A percentile compares a stretch with the other conserved stretches of the same genome.
Conservation (phyloP, 2,797 vertebrate genomes). For the Hydrolagus colliei region DNA sequence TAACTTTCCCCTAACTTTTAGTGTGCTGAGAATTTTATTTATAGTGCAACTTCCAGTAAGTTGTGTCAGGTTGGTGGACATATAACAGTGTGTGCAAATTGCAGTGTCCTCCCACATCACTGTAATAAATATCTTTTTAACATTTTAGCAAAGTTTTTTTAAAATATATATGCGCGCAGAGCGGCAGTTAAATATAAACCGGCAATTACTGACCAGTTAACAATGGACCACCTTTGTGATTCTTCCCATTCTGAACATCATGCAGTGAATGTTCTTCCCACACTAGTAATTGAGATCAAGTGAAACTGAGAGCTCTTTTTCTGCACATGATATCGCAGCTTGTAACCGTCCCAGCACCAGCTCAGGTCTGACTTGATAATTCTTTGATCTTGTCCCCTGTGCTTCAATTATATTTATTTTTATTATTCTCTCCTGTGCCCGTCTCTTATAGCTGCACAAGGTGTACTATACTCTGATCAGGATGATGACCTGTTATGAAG, state of each 20-base stretch:
- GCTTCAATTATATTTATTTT: no score
- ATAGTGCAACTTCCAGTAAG: conserved; percentile 17
- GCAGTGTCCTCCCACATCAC: conserved; percentile 29
- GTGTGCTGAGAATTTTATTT: conserved; percentile 19
- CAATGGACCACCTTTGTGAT: background rate
- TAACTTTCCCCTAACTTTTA: conserved; percentile 8
- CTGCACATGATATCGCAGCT: background rate
- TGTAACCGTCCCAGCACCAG: background rate
- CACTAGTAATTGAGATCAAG: background rate
- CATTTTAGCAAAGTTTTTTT: conserved; percentile 21
- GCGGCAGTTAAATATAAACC: conserved; percentile 1
- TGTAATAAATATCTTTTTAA: conserved; percentile 30
- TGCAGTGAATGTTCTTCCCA: background rate
- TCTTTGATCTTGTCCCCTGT: background rate
- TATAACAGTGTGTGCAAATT: conserved; percentile 13
- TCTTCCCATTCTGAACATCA: no score
- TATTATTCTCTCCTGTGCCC: background rate
- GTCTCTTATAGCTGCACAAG: background rate
- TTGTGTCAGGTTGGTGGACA: background rate
- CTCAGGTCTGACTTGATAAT: background rate
- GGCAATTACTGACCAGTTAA: conserved; percentile 15
- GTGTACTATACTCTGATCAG: background rate
- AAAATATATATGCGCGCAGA: background rate
- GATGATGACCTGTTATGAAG: background rate
- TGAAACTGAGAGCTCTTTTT: background rate